Evolutionary conservation across 1,140 invertebrate genomes (phyloP).

Genomic region (Gryon sp.): DNA sequence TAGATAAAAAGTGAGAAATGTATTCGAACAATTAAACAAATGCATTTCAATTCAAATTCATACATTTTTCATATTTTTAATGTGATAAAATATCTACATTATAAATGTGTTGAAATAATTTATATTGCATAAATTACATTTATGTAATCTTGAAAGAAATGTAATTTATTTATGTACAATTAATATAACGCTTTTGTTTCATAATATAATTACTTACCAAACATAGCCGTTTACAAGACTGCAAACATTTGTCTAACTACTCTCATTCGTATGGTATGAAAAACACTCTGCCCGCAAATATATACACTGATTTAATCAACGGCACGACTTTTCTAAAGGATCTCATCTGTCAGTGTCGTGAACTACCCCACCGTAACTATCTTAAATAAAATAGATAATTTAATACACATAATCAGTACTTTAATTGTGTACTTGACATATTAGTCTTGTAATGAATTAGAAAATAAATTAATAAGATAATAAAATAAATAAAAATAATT

Average conservation of each 20-base stretch:
- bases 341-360: slow-evolving; percentile 49
- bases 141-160: too few species aligned
- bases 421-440: slow-evolving; percentile 32
- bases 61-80: too few species aligned
- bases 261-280: slow-evolving; percentile 38
- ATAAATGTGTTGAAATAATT: too few species aligned
- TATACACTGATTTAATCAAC: slow-evolving; percentile 31
- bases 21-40: too few species aligned
- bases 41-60: too few species aligned
- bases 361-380: slow-evolving; percentile 38
- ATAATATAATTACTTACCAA: slow-evolving; percentile 36
- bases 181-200: slow-evolving; percentile 12
- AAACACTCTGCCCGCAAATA: slow-evolving; percentile 30
- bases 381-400: slow-evolving; percentile 41
- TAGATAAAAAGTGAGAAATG: too few species aligned
- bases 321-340: slow-evolving; percentile 44
- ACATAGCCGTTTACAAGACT: slow-evolving; percentile 41
- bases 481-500: too few species aligned
- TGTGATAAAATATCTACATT: too few species aligned
- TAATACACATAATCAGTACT: slow-evolving; percentile 38
- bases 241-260: slow-evolving; percentile 48
- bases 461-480: too few species aligned
- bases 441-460: too few species aligned
- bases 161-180: too few species aligned
- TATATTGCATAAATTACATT: too few species aligned